phyloP scores from a whole-genome alignment of 2,888 invertebrate species.

The Lithophane socia region DNA sequence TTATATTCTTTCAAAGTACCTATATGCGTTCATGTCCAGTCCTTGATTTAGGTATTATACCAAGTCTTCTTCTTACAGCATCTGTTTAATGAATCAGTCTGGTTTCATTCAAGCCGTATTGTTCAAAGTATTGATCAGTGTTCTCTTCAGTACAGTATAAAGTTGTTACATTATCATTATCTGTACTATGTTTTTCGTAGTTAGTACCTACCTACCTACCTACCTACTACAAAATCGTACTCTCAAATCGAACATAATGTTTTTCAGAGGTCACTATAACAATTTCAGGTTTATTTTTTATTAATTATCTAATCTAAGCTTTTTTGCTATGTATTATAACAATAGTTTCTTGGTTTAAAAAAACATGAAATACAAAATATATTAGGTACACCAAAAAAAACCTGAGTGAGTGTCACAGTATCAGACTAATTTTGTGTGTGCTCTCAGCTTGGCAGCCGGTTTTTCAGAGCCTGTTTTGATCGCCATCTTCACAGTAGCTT shows the following conservation, averaged over 20 bases:
- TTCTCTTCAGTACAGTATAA: constrained; percentile 1
- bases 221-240: background rate
- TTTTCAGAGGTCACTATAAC: background rate
- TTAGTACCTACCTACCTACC: background rate
- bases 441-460: constrained; percentile 60
- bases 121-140: constrained; percentile 28
- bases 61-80: background rate
- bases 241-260: background rate
- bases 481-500: constrained; percentile 27
- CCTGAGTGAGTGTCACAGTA: background rate
- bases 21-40: background rate
- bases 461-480: constrained; percentile 60
- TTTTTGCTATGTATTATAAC: background rate
- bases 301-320: no score
- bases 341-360: background rate
- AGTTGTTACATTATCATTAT: constrained; percentile 10
- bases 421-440: constrained; percentile 18
- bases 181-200: background rate
- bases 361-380: background rate
- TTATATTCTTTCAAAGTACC: background rate
- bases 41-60: background rate
- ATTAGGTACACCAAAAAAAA: background rate
- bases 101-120: constrained; percentile 15
- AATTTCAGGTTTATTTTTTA: background rate
- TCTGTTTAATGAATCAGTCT: constrained; percentile 1